Evolutionary conservation across 2,113 vertebrate genomes (phyloP), one percentile per base, ranked within the genome.

Genomic region (Empidonax alnorum): DNA sequence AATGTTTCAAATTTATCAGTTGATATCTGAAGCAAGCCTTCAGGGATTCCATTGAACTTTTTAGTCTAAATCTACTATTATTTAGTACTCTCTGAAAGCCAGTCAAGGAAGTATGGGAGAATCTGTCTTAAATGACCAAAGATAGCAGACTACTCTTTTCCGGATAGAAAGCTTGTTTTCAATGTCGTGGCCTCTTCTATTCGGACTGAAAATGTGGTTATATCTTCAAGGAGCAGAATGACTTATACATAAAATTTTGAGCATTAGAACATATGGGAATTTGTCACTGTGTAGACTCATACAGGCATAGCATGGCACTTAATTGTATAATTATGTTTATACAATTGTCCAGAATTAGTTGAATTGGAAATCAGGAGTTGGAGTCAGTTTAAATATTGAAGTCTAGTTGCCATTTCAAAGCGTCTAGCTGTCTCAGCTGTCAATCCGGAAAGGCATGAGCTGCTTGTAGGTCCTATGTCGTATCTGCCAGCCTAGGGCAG

Each of bases 391-490:
- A 94, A 77, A 28, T 86, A 12, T 10, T 91, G 39, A 41, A 86
- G 35, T 84, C 65, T 78, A 55, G 15, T 59, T 77, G 59, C 65
- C 3, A 1, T 84, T 92, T 84, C 33, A 67, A 33, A 80, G 63
- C 47, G 74, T 84, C 63, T 69, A 39, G 16, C 61, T 84, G 7
- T 74, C 37, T 52, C 68, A 93, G 65, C 83, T 96, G 90, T 90
- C 91, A 84, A 2, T 90, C 50, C 42, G 72, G 88, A 78, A 86
- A 92, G 83, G 42, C 85, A 50, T 67, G 94, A 93, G 93, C 83
- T 95, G 89, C 93, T 93, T 84, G 59, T 78, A 68, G 80, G 69
- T 90, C 61, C 61, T 86, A 21, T 93, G 91, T 94, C 68, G 33
- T 89, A 89, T 91, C 83, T 93, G 86, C 73, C 86, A 75, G 65